Conservation (phyloP, 2,888 invertebrate genomes). For the Agonopterix heracliana region DNA sequence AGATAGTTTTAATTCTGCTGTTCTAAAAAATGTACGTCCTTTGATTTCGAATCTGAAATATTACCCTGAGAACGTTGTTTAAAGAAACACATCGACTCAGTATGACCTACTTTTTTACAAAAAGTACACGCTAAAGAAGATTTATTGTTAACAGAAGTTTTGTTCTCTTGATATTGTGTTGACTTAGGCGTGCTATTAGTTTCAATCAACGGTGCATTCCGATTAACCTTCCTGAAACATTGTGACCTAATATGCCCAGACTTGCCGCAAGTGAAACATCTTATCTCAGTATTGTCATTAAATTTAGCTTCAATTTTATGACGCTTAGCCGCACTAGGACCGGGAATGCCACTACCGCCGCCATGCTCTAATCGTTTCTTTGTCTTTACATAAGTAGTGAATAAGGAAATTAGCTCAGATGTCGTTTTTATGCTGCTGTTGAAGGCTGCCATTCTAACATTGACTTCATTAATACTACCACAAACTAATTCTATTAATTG, state of each 20-base stretch:
- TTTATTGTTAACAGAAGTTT: no score
- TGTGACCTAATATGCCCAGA: conserved; percentile 5
- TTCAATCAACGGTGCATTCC: no score
- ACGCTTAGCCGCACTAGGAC: neutral
- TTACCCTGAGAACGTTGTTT: no score
- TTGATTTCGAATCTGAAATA: no score
- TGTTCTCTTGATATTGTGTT: no score
- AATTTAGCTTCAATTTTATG: neutral
- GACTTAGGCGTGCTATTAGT: no score
- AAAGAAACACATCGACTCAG: no score
- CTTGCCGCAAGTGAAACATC: conserved; percentile 9
- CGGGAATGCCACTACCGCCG: neutral
- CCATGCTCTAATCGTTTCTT: conserved; percentile 9
- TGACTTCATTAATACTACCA: conserved; percentile 16
- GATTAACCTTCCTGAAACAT: neutral
- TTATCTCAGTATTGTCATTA: neutral
- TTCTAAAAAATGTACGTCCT: no score
- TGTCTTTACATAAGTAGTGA: conserved; percentile 17
- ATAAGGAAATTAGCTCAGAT: conserved; percentile 18
- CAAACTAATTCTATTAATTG: conserved; percentile 17
- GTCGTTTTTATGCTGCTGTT: conserved; percentile 18
- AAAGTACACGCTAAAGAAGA: conserved; percentile 9
- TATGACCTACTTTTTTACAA: conserved; percentile 16
- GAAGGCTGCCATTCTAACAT: conserved; percentile 19
- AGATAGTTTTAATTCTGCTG: no score